phyloP scores from a whole-genome alignment of 2,797 vertebrate genomes.

The Sparidentex hasta region DNA sequence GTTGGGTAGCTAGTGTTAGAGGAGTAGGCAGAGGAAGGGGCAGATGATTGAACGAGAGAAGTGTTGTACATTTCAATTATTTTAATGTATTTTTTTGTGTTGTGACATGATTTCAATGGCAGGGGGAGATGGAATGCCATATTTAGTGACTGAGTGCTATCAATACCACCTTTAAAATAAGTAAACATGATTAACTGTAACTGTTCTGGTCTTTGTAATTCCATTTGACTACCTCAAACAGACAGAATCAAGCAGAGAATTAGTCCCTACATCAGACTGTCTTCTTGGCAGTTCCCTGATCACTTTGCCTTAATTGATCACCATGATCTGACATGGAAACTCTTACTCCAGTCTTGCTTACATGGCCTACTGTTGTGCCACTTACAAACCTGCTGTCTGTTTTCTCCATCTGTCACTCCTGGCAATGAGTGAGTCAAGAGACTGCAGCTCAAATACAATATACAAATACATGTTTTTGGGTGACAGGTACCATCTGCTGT shows the following conservation, averaged over 20 bases:
- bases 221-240: neutral
- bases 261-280: neutral
- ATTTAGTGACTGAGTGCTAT: too few relatives aligned
- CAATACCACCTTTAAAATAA: too few relatives aligned
- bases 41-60: too few relatives aligned
- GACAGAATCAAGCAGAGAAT: neutral
- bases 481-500: conserved; percentile 35
- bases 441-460: neutral
- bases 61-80: too few relatives aligned
- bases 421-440: conserved; percentile 13
- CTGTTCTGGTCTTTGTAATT: neutral
- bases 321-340: neutral
- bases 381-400: conserved; percentile 9
- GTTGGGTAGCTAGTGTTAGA: too few relatives aligned
- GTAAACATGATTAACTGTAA: neutral
- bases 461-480: too few relatives aligned
- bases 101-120: too few relatives aligned
- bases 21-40: too few relatives aligned
- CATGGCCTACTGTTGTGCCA: neutral
- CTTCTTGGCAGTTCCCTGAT: neutral
- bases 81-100: too few relatives aligned
- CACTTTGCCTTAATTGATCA: conserved; percentile 1
- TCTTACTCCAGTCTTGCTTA: neutral
- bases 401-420: conserved; percentile 28
- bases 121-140: too few relatives aligned